phyloP scores from a whole-genome alignment of 2,888 invertebrate genomes.

The Neoitamus cyanurus region DNA sequence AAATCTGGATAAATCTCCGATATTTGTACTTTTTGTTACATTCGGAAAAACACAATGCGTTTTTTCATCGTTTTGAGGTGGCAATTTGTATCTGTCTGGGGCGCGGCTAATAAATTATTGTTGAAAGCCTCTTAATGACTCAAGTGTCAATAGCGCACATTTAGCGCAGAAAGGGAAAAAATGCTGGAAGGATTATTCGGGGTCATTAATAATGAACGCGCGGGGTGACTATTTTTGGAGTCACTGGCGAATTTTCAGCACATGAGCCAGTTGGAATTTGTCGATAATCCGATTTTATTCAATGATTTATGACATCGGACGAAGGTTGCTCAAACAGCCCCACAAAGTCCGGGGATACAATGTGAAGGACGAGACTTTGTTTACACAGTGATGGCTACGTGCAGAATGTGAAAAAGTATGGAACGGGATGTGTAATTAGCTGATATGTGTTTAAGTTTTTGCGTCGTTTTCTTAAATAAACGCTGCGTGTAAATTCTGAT shows the following conservation, averaged over 20 bases:
- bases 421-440: neutral
- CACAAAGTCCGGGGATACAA: neutral
- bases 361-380: neutral
- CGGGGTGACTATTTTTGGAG: constrained; percentile 34
- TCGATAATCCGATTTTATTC: constrained; percentile 40
- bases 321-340: constrained; percentile 16
- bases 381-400: neutral
- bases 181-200: constrained; percentile 27
- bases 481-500: too few relatives aligned
- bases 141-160: constrained; percentile 34
- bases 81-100: constrained; percentile 38
- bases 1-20: neutral
- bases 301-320: constrained; percentile 31
- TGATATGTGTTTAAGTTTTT: neutral
- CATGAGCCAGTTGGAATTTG: constrained; percentile 42
- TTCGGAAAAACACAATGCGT: neutral
- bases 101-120: constrained; percentile 21
- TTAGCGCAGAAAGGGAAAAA: constrained; percentile 1
- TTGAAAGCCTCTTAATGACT: constrained; percentile 38
- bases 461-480: too few relatives aligned
- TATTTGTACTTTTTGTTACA: neutral
- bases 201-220: constrained; percentile 39
- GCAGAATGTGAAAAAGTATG: too few relatives aligned
- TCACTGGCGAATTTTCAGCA: constrained; percentile 41
- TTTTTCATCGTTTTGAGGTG: neutral